Percentiles rank a stretch among this genome's conserved stretches.
These are phyloP conservation scores for Steatornis caripensis DNA, from an alignment of 2,113 vertebrate genomes.

Conservation along the genomic window DNA sequence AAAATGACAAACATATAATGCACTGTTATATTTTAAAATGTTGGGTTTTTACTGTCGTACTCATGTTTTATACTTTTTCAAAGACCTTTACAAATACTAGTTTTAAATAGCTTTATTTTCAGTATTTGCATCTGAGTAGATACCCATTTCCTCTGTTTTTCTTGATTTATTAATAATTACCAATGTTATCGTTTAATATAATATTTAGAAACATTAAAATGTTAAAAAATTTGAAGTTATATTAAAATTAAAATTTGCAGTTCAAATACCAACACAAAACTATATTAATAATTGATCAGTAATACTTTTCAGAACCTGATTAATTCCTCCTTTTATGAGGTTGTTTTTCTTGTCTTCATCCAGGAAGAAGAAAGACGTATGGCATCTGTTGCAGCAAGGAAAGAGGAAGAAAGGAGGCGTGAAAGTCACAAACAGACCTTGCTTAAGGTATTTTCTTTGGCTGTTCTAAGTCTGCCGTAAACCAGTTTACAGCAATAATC, in stretches of 20 bases:
- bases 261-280: not conserved
- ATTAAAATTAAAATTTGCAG: not conserved
- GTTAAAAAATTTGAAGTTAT: not conserved
- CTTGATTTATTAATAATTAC: not conserved
- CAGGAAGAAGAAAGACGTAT: constrained; percentile 98
- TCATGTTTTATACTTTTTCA: not conserved
- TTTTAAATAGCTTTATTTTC: not conserved
- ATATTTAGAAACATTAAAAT: not conserved
- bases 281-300: not conserved
- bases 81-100: not conserved
- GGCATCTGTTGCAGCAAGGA: constrained; percentile 88
- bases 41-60: not conserved
- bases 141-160: not conserved
- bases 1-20: not conserved
- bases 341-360: not conserved
- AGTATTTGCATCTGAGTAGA: not conserved
- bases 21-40: not conserved
- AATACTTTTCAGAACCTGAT: not conserved
- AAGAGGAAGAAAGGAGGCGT: constrained; percentile 95
- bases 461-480: not conserved
- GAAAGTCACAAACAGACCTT: constrained; percentile 90
- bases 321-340: not conserved
- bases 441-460: constrained; percentile 83
- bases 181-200: not conserved
- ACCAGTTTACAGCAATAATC: not conserved